Conservation (phyloP, 2,888 invertebrate species). For the Melieria crassipennis region DNA sequence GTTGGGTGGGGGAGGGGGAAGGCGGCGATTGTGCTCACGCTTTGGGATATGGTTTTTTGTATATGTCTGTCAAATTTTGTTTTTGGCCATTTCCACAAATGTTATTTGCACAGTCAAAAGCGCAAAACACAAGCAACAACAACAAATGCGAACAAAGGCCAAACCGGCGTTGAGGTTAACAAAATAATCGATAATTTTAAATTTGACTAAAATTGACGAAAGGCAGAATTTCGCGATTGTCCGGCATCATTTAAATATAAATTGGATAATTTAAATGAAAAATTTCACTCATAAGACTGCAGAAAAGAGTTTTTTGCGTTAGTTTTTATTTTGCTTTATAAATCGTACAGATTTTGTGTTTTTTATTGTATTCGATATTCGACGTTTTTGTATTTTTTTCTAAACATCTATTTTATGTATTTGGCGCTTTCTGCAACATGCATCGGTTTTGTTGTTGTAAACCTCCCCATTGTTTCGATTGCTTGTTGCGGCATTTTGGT, state of each 20-base stretch:
- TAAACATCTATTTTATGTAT: too few relatives aligned
- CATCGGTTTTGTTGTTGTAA: slow-evolving; percentile 14
- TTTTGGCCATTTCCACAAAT: slow-evolving; percentile 11
- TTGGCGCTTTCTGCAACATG: neutral
- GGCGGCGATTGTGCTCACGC: too few relatives aligned
- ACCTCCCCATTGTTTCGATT: slow-evolving; percentile 36
- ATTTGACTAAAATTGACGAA: neutral
- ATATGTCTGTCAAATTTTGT: slow-evolving; percentile 4
- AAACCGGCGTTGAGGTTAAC: slow-evolving; percentile 20
- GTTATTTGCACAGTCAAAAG: slow-evolving; percentile 25
- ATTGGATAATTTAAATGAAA: too few relatives aligned
- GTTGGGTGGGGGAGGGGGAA: neutral
- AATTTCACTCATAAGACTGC: too few relatives aligned
- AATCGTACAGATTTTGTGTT: too few relatives aligned
- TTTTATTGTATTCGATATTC: too few relatives aligned
- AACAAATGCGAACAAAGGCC: slow-evolving; percentile 1
- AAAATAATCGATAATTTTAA: slow-evolving; percentile 29
- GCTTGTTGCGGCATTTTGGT: slow-evolving; percentile 41
- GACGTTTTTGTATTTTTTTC: too few relatives aligned
- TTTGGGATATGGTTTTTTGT: neutral
- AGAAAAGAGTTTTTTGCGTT: too few relatives aligned
- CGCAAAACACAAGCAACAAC: neutral
- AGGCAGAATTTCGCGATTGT: too few relatives aligned
- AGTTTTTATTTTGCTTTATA: too few relatives aligned
- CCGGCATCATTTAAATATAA: too few relatives aligned